Evolutionary conservation across 64 coral and sea anemone genomes (phyloP).

Genomic region (Trachythela sp.): DNA sequence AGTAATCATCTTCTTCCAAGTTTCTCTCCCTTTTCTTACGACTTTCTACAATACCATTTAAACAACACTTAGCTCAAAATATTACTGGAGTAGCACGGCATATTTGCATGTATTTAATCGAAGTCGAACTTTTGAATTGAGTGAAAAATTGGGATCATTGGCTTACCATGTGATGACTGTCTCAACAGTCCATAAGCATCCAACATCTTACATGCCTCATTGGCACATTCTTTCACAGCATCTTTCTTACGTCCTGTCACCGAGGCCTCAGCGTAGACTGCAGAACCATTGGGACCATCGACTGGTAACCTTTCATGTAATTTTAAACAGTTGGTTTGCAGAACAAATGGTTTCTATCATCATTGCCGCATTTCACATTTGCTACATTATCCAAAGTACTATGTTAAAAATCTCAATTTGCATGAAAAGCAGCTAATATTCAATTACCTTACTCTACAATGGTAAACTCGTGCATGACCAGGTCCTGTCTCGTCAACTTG

Average conservation of each 20-base stretch:
- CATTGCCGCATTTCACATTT: no score
- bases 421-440: neutral
- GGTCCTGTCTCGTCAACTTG: constrained; percentile 90
- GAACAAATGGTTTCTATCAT: no score
- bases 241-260: constrained; percentile 87
- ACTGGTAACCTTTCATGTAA: constrained; percentile 58
- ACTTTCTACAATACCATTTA: constrained; percentile 54
- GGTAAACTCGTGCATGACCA: constrained; percentile 90
- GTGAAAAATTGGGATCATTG: no score
- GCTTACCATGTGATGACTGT: constrained; percentile 77
- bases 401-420: no score
- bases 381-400: no score
- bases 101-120: no score
- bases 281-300: constrained; percentile 68
- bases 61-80: neutral
- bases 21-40: constrained; percentile 88
- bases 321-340: neutral
- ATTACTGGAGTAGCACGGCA: neutral
- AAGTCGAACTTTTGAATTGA: no score
- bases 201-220: constrained; percentile 76
- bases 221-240: constrained; percentile 83
- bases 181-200: constrained; percentile 84
- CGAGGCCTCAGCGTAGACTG: constrained; percentile 83
- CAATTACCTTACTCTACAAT: constrained; percentile 91
- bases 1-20: constrained; percentile 97